Evolutionary conservation across 2,888 invertebrate species (phyloP), one percentile per base, ranked within the genome.

Genomic region (Melanchra persicariae): DNA sequence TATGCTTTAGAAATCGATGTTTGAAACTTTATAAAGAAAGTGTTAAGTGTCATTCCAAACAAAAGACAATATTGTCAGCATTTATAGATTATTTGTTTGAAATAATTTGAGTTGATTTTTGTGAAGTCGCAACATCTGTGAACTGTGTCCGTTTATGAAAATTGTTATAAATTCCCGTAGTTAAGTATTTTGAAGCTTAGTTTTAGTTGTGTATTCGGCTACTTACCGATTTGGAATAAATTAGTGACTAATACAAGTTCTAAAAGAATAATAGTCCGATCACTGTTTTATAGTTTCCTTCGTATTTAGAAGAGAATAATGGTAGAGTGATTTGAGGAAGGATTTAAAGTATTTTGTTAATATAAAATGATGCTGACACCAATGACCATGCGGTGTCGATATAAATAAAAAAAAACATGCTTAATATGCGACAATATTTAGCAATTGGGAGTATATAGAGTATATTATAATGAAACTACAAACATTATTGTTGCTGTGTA

Each of bases 371-470:
- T 90, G 88, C 88, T 74, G 92, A 87, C 93, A 90, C 91, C 90
- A 88, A 87, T 80, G 91, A 92, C 90, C 92, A 90, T 89, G 86
- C 91, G 91, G 93, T 93, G 93, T 93, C 90, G 76, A 70, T 79
- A 76, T 81, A 78, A 79, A 84, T 81, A 85, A 71, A 70, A 87
- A 34, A 90, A 74, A 77, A 92, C 87, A 93, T 93, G 94, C 95
- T 94, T 95, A 92, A 93, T 93, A 94, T 92, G 94, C 94, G 96
- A 96, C 96, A 96, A 95, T 96, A 96, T 96, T 93, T 95, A 96
- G 95, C 95, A 91, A 93, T 94, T 89, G 93, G 93, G 89, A 93
- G 90, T 93, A 94, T 93, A 94, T 95, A 95, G 93, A 94, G 87
- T 95, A 94, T 95, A 93, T 93, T 91, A 91, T 89, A 90, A 92